Evolutionary conservation across 2,888 invertebrate species (phyloP), one percentile per base, ranked within the genome.

Genomic region (Sphinx pinastri): DNA sequence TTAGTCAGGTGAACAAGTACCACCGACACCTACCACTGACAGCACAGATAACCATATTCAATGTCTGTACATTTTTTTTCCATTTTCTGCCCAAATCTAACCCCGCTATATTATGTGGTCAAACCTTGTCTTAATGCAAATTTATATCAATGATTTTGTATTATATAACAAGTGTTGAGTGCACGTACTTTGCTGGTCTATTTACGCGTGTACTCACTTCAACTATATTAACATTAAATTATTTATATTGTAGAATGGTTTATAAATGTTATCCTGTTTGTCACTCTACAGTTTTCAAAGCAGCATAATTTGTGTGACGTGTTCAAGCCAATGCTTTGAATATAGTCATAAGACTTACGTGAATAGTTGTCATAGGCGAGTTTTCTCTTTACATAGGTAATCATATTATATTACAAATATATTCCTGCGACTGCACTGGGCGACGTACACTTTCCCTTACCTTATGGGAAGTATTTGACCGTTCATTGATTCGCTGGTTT

Each of bases 161-260:
- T 25, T 55, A 12, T 55, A 55, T 55, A 55, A 55, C 16, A 55
- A 55, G 55, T 19, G 55, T 54, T 54, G n/a, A 14, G 16, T 38
- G 38, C 19, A 45, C n/a, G 2, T 45, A 16, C n/a, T 38, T 38
- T 59, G 14, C 12, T 31, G 45, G 59, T 10, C n/a, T n/a, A 59
- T 59, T 58, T 57, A 57, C 25, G 8, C 38, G 38, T 59, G 38
- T 59, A n/a, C 14, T 38, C 38, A n/a, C n/a, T 38, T 59, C 38
- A 58, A n/a, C n/a, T 60, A 45, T 60, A 45, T 45, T 45, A 45
- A 59, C n/a, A 45, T 45, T 45, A 2, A 59, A 14, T 59, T 59
- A 38, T 38, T 59, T 59, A 38, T 59, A 38, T 38, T 25, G 14
- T 31, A 59, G 3, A 16, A 6, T 55, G 52, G n/a, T 52, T 52